Percentiles rank a stretch among this genome's conserved stretches.
These are phyloP conservation scores for Polyergus mexicanus DNA, from an alignment of 1,140 invertebrate genomes.

Conservation along the genomic window DNA sequence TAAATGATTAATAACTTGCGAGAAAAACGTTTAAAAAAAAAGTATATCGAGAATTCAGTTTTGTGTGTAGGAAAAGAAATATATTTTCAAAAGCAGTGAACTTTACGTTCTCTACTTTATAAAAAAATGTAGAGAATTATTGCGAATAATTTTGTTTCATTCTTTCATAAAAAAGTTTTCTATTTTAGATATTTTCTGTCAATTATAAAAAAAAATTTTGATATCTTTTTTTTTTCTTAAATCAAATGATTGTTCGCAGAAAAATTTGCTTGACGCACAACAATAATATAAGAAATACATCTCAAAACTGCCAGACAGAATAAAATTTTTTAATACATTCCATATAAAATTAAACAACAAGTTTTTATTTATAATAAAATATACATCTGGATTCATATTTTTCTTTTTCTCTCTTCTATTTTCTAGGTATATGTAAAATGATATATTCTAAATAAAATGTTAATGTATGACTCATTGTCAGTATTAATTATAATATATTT, in stretches of 20 bases:
- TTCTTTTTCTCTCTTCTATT: neutral
- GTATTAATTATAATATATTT: neutral
- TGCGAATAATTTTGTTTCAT: neutral
- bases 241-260: neutral
- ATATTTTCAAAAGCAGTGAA: neutral
- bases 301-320: conserved; percentile 61
- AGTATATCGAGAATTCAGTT: neutral
- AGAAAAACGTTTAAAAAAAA: neutral
- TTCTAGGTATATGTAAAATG: conserved; percentile 15
- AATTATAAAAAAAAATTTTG: neutral
- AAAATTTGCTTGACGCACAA: conserved; percentile 1
- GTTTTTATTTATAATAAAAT: conserved; percentile 13
- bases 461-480: neutral
- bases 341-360: conserved; percentile 1
- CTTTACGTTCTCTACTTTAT: conserved; percentile 7
- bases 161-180: neutral
- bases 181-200: conserved; percentile 1
- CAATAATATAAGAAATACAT: neutral
- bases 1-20: neutral
- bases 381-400: conserved; percentile 2
- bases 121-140: conserved; percentile 1
- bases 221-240: conserved; percentile 1
- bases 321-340: conserved; percentile 25
- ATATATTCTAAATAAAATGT: conserved; percentile 28
- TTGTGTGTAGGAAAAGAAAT: neutral